Evolutionary conservation across 2,113 vertebrate genomes (phyloP).

Genomic region (human): GRCh38 chr7:11200001-11200500

Average conservation of each 20-base stretch:
- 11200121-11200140: no score
- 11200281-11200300: background rate
- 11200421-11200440: background rate
- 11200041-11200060: no score
- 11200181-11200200: no score
- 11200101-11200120: no score
- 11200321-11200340: background rate
- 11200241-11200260: background rate
- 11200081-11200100: no score
- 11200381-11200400: background rate
- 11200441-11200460: background rate
- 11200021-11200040: no score
- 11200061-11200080: no score
- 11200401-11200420: background rate
- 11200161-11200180: no score
- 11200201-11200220: no score
- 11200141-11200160: no score
- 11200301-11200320: background rate
- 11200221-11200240: background rate
- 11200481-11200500: background rate
- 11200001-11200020: no score
- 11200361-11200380: background rate
- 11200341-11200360: background rate
- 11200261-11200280: background rate
- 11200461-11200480: background rate